Evolutionary conservation across 30 jellyfish, hydroid and myxozoan genomes (phyloP).

Genomic region (Cassiopea andromeda): DNA sequence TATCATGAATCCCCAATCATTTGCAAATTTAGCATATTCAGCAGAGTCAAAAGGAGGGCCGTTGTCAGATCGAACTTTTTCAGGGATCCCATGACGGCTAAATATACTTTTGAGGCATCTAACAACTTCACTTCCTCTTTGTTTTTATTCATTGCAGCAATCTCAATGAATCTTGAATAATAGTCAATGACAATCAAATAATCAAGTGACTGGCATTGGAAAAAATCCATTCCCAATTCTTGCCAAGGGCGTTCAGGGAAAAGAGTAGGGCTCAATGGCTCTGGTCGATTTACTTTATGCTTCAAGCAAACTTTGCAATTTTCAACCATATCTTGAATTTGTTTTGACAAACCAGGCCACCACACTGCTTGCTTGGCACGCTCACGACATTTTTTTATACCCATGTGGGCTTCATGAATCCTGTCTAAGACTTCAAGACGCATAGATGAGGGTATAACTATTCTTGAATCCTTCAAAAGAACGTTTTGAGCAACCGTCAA

Average conservation of each 20-base stretch:
- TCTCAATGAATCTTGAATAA: not conserved
- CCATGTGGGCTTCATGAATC: conserved; percentile 53
- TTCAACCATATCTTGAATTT: conserved; percentile 30
- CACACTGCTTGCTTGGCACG: conserved; percentile 33
- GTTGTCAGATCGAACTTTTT: not conserved
- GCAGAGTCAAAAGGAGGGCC: conserved; percentile 15
- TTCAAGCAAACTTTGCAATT: conserved; percentile 4
- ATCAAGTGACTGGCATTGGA: conserved; percentile 11
- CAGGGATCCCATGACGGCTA: conserved; percentile 47
- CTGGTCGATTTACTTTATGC: not conserved
- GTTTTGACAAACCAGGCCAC: conserved; percentile 54
- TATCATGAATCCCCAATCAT: not conserved
- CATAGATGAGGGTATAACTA: conserved; percentile 38
- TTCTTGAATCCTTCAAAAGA: too few relatives aligned
- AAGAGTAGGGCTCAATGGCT: conserved; percentile 13
- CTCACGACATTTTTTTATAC: conserved; percentile 33
- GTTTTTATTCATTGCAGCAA: conserved; percentile 6
- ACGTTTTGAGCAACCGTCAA: too few relatives aligned
- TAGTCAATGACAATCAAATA: not conserved
- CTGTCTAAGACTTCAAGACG: conserved; percentile 36
- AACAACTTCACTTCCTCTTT: conserved; percentile 12
- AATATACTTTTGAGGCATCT: not conserved
- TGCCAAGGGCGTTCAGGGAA: conserved; percentile 37
- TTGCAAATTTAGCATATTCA: conserved; percentile 16
- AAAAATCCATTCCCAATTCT: conserved; percentile 14